Conservation (phyloP, 1,140 invertebrate species). For the Tetramorium parvispinum region DNA sequence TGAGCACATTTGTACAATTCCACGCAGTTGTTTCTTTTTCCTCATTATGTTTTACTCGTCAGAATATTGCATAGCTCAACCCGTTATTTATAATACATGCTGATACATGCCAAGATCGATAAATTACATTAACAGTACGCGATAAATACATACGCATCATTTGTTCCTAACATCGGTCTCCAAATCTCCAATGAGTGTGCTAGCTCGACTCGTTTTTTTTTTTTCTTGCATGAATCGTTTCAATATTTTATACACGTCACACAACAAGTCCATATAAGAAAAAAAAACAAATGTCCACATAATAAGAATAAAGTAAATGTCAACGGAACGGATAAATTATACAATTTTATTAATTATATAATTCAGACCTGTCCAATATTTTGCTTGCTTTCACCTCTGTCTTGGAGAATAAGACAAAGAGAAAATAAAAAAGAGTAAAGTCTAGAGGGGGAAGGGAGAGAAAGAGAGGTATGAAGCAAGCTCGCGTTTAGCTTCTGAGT, state of each 20-base stretch:
- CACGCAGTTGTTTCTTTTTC: background rate
- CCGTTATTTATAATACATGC: background rate
- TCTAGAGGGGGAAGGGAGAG: too few species aligned
- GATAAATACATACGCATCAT: background rate
- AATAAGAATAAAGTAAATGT: background rate
- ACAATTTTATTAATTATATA: background rate
- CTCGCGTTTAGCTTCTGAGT: too few species aligned
- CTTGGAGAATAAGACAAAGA: too few species aligned
- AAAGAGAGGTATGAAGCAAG: too few species aligned
- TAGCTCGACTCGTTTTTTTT: background rate
- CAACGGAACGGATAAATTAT: background rate
- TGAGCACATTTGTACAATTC: slow-evolving; percentile 7
- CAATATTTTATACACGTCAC: background rate
- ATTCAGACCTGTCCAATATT: too few species aligned
- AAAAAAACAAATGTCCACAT: background rate
- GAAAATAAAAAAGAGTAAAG: too few species aligned
- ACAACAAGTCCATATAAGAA: background rate
- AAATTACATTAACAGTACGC: background rate
- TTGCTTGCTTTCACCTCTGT: too few species aligned
- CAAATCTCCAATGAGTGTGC: background rate
- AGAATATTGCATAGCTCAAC: background rate
- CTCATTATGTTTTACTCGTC: background rate
- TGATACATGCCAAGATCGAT: background rate
- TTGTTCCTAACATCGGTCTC: background rate
- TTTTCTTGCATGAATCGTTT: background rate